Conservation (phyloP, 1,140 invertebrate genomes). For the Psix sp. region DNA sequence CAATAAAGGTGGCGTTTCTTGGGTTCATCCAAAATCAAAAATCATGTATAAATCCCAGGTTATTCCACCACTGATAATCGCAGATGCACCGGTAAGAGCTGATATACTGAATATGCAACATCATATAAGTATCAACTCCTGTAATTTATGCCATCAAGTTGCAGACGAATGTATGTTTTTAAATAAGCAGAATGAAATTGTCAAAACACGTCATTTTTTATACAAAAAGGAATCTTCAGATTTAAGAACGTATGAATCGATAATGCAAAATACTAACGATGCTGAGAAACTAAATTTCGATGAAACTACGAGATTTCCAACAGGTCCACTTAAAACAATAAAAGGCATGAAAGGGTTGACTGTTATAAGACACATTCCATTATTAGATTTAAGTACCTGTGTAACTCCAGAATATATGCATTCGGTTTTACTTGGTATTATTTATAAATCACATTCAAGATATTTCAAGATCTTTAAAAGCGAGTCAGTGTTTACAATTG, state of each 20-base stretch:
- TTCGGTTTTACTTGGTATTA: no score
- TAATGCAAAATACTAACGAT: conserved; percentile 37
- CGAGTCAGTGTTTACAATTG: no score
- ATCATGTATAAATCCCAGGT: conserved; percentile 29
- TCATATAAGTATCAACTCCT: conserved; percentile 41
- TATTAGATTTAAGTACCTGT: no score
- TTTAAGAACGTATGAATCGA: conserved; percentile 30
- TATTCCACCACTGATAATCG: conserved; percentile 44
- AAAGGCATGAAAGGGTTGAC: no score
- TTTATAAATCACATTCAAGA: no score
- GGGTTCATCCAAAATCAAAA: conserved; percentile 41
- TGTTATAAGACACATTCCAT: no score
- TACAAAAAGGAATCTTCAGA: conserved; percentile 14
- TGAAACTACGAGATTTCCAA: no score
- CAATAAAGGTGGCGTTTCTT: conserved; percentile 43
- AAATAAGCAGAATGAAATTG: conserved; percentile 16
- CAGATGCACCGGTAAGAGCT: conserved; percentile 59
- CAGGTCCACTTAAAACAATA: no score
- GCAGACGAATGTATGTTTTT: conserved; percentile 11
- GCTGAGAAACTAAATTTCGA: conserved; percentile 1
- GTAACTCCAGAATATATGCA: no score
- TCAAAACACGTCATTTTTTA: conserved; percentile 25
- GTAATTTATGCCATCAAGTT: conserved; percentile 55
- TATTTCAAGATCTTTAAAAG: no score
- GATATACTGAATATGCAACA: conserved; percentile 55